Evolutionary conservation across 2,113 vertebrate species (phyloP), one percentile per base, ranked within the genome.

Genomic region (Turdus rufiventris): DNA sequence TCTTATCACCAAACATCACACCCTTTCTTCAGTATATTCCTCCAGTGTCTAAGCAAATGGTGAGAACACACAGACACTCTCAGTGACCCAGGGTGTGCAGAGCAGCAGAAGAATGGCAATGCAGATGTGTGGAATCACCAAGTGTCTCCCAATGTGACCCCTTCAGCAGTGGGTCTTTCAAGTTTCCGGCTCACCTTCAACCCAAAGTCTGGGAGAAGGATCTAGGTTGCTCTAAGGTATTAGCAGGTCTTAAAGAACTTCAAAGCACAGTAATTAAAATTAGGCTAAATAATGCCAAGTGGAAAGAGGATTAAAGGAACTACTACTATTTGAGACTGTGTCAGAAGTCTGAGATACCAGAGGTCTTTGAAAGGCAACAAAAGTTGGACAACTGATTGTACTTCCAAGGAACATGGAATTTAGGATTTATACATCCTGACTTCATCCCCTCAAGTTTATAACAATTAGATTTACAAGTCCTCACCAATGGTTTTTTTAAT

Each of bases 261-360:
- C 47, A 73, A 86, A 83, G 76, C 29, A 58, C 26, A 45, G 45
- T 88, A 83, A 86, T 50, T 56, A 91, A 93, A 96, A 70, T 83
- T 61, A 62, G 67, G n/a, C 60, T 73, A 93, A 65, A 85, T 60
- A 61, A 92, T 53, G 72, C 25, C 85, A 90, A 56, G 33, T 24
- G 48, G n/a, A 85, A 93, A 86, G 42, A 91, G 63, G 63, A 88
- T 73, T 91, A 88, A 91, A 88, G 31, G n/a, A 88, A 95, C 79
- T 8, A 26, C 23, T 80, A 36, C 21, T 50, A 42, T 15, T 58
- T 47, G 31, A 73, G 63, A 81, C 18, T 42, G 33, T 34, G 40
- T 83, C 45, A 62, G 47, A 88, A 94, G 47, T 50, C 79, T 76
- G n/a, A 81, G 25, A 31, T 79, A 83, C 20, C 40, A 72, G 58